phyloP scores from a whole-genome alignment of 2,113 vertebrate genomes.

The Erinaceus europaeus region DNA sequence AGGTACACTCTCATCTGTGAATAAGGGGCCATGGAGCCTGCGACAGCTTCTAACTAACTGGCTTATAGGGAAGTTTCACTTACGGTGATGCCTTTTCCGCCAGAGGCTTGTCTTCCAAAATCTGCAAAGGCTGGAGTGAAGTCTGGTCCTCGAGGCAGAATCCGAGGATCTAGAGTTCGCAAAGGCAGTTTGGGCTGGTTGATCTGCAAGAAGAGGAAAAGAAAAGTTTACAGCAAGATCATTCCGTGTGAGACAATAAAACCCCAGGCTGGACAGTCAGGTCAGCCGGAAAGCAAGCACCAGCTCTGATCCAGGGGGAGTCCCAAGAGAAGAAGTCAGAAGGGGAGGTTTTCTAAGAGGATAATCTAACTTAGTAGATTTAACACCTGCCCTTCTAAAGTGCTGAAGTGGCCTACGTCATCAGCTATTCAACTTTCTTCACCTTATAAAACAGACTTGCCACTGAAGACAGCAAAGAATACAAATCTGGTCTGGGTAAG shows the following conservation, averaged over 20 bases:
- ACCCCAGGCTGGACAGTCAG: background rate
- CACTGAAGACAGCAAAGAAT: background rate
- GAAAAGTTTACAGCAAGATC: slow-evolving; percentile 13
- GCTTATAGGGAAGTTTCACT: slow-evolving; percentile 81
- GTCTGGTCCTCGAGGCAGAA: slow-evolving; percentile 94
- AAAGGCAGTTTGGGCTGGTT: slow-evolving; percentile 93
- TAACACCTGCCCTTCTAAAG: fast-evolving
- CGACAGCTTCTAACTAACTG: slow-evolving; percentile 52
- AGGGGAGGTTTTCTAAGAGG: background rate
- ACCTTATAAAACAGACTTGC: background rate
- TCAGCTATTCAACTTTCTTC: slow-evolving; percentile 5
- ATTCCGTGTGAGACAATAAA: background rate
- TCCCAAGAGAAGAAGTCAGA: too few species aligned
- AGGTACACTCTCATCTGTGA: background rate
- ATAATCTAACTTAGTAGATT: slow-evolving; percentile 11
- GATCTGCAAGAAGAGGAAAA: slow-evolving; percentile 84
- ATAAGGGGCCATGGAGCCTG: background rate
- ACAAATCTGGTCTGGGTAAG: background rate
- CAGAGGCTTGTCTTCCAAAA: slow-evolving; percentile 91
- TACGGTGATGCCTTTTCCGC: slow-evolving; percentile 90
- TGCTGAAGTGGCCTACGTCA: background rate
- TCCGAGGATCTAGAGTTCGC: slow-evolving; percentile 89
- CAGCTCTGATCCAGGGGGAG: background rate
- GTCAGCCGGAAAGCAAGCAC: background rate
- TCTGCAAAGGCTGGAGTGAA: slow-evolving; percentile 98